Percentiles rank a stretch among this genome's conserved stretches.
Evolutionary conservation across 2,888 invertebrate species (phyloP).

Genomic region (Acronicta alni): DNA sequence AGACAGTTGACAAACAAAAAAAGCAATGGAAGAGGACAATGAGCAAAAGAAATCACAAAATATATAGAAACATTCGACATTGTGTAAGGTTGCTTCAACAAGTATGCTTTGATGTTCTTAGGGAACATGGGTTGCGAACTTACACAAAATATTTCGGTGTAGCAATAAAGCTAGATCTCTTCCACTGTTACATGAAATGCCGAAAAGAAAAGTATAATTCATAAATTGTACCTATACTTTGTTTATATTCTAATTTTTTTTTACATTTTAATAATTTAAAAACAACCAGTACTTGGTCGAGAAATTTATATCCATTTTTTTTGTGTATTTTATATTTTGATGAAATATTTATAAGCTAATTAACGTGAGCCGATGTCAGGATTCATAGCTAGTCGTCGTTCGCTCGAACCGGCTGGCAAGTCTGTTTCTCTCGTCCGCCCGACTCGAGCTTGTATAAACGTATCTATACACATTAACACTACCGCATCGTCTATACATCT

Average conservation of each 20-base stretch:
- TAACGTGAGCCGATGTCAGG: conserved; percentile 90
- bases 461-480: conserved; percentile 86
- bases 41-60: conserved; percentile 87
- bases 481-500: conserved; percentile 83
- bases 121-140: conserved; percentile 62
- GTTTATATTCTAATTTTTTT: conserved; percentile 89
- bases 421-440: conserved; percentile 74
- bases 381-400: conserved; percentile 89
- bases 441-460: conserved; percentile 86
- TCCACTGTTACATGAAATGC: conserved; percentile 86
- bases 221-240: conserved; percentile 90
- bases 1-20: conserved; percentile 84
- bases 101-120: conserved; percentile 58
- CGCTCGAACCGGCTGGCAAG: conserved; percentile 86
- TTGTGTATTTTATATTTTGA: conserved; percentile 90
- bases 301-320: conserved; percentile 89
- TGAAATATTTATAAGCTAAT: conserved; percentile 90
- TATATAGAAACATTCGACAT: conserved; percentile 77
- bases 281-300: conserved; percentile 89
- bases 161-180: conserved; percentile 77
- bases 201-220: conserved; percentile 89
- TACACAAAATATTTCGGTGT: conserved; percentile 71
- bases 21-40: conserved; percentile 87
- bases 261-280: conserved; percentile 90
- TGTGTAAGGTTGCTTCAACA: conserved; percentile 73